Evolutionary conservation across 2,888 invertebrate species (phyloP), one percentile per base, ranked within the genome.

Genomic region (Eilema sororculum): DNA sequence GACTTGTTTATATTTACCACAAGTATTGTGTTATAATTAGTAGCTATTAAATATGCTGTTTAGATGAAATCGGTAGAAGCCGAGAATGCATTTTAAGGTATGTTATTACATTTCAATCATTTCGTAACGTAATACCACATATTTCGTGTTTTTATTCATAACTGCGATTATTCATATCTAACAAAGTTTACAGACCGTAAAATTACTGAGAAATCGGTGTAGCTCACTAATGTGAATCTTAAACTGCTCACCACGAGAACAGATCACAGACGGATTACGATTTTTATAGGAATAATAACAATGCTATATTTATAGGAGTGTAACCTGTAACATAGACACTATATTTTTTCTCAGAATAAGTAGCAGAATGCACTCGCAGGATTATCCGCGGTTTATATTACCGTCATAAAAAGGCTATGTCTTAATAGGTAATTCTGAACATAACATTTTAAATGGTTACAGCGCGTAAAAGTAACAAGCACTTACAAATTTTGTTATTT

Each of bases 131-230:
- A 79, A 83, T 76, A 76, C 69, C 41, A 73, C 46, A 74, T 59
- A 59, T 68, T 73, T 72, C 67, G 65, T 73, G 72, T 79, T 78
- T 75, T 79, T 81, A 75, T 77, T 65, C 74, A 67, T 68, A 73
- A 61, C 24, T 67, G 59, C 62, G 37, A 73, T 66, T 64, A 73
- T 76, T 75, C 67, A 68, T 68, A 70, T 76, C 73, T 67, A 76
- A 81, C 67, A 66, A 76, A 79, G 78, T 78, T 78, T 71, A 78
- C 76, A 81, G 82, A 83, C 80, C 82, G 82, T 75, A 78, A 81
- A 83, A 82, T 83, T 83, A 79, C 69, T 67, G 67, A 65, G 71
- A 71, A 77, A 74, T 72, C 63, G 73, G 65, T 75, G 69, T 71
- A 69, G 46, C 64, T 72, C 64, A 67, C 62, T 77, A 72, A 81